Conservation (phyloP, 1,140 invertebrate species). For the Drosophila ficusphila region DNA sequence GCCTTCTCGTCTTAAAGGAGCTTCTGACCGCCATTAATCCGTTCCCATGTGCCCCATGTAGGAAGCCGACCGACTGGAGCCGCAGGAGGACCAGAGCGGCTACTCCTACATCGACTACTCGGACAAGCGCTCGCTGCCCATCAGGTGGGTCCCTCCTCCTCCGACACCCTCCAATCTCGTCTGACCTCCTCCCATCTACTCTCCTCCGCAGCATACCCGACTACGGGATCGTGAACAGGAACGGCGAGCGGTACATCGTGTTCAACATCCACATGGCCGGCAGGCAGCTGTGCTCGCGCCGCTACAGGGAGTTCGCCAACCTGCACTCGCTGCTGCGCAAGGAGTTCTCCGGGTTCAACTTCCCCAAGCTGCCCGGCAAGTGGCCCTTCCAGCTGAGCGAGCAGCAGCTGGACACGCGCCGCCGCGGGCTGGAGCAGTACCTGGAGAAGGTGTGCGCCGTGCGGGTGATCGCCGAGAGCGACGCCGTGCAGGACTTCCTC, state of each 20-base stretch:
- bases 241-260: conserved; percentile 96
- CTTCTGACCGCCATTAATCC: conserved; percentile 17
- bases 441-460: conserved; percentile 99
- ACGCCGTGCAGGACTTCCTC: conserved; percentile 98
- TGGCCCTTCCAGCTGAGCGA: conserved; percentile 98
- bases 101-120: conserved; percentile 98
- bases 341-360: conserved; percentile 98
- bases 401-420: conserved; percentile 96
- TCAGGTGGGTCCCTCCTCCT: conserved; percentile 85
- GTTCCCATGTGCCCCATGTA: too few species aligned
- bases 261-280: conserved; percentile 99
- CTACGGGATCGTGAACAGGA: conserved; percentile 91
- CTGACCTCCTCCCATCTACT: too few species aligned
- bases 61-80: conserved; percentile 94
- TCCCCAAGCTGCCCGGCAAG: conserved; percentile 99
- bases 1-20: too few species aligned
- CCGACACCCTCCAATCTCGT: not conserved
- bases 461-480: conserved; percentile 98
- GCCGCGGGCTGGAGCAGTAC: conserved; percentile 98
- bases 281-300: conserved; percentile 96
- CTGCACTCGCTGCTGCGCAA: conserved; percentile 96
- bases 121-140: conserved; percentile 98
- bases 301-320: conserved; percentile 97
- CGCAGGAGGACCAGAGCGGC: conserved; percentile 93
- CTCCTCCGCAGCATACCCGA: conserved; percentile 99